Evolutionary conservation across 2,888 invertebrate species (phyloP).

Genomic region (Mesorhabditis spiculigera): DNA sequence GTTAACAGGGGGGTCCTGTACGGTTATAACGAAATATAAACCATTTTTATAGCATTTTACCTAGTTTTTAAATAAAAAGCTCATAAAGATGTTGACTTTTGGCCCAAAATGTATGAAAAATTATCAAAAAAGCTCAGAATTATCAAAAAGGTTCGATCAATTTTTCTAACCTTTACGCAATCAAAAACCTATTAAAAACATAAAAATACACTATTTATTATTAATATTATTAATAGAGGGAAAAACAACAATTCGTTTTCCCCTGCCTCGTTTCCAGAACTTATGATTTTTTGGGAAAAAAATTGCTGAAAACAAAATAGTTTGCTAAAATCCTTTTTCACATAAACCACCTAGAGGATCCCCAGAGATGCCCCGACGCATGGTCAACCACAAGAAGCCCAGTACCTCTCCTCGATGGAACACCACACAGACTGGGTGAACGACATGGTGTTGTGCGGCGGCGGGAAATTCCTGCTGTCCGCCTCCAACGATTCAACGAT

Average conservation of each 20-base stretch:
- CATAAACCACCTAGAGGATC: constrained; percentile 11
- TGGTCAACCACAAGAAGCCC: constrained; percentile 58
- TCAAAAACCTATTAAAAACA: neutral
- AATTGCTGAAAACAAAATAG: neutral
- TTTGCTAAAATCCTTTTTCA: neutral
- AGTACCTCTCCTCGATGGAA: constrained; percentile 91
- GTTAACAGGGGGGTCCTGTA: too few relatives aligned
- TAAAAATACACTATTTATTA: too few relatives aligned
- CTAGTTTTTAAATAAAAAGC: too few relatives aligned
- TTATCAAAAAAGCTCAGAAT: constrained; percentile 16
- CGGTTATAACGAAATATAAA: too few relatives aligned
- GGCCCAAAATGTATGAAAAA: too few relatives aligned
- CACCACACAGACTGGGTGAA: constrained; percentile 99
- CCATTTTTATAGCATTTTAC: too few relatives aligned
- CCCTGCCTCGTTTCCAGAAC: too few relatives aligned
- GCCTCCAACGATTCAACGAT: constrained; percentile 98
- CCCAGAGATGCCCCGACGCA: constrained; percentile 19
- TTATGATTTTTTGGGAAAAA: too few relatives aligned
- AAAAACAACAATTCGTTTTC: too few relatives aligned
- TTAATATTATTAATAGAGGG: too few relatives aligned
- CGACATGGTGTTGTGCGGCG: constrained; percentile 94
- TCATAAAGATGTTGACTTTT: too few relatives aligned
- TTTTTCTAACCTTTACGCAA: neutral
- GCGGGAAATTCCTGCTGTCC: constrained; percentile 92
- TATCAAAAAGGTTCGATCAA: neutral